phyloP scores from a whole-genome alignment of 2,888 invertebrate species.

The Gymnocheta viridis region DNA sequence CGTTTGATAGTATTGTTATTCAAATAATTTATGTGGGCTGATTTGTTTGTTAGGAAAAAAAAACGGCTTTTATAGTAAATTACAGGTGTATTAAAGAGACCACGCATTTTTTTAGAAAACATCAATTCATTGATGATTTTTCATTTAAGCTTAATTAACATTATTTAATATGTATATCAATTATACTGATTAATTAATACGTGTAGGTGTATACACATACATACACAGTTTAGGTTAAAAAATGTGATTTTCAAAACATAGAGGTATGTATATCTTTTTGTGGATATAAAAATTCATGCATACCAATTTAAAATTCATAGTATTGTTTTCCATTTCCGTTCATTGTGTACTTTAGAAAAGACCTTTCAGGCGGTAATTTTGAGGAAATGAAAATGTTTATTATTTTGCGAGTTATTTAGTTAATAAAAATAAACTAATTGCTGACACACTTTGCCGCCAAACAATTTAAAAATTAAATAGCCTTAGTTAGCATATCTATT shows the following conservation, averaged over 20 bases:
- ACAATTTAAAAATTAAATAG: constrained; percentile 23
- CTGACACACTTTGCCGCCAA: constrained; percentile 47
- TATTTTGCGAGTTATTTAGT: constrained; percentile 30
- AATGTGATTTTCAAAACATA: constrained; percentile 11
- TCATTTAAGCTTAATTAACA: constrained; percentile 4
- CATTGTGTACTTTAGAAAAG: neutral
- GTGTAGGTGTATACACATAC: too few relatives aligned
- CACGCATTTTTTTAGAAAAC: constrained; percentile 60
- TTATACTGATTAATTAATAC: neutral
- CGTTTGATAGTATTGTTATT: constrained; percentile 14
- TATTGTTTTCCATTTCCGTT: constrained; percentile 50
- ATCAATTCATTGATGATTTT: constrained; percentile 40
- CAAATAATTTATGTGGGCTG: constrained; percentile 45
- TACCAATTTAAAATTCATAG: constrained; percentile 5
- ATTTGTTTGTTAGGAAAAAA: neutral
- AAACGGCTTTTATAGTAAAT: constrained; percentile 53
- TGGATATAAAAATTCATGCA: too few relatives aligned
- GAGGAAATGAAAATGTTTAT: constrained; percentile 16
- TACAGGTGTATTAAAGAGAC: constrained; percentile 59
- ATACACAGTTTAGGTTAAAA: too few relatives aligned
- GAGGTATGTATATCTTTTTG: constrained; percentile 1
- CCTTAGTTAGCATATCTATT: constrained; percentile 3
- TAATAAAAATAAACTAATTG: constrained; percentile 56
- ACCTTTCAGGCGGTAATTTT: neutral
- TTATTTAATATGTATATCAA: constrained; percentile 9